Base-by-base conservation (phyloP, 2,113 vertebrate species). In the Ammospiza nelsoni region DNA sequence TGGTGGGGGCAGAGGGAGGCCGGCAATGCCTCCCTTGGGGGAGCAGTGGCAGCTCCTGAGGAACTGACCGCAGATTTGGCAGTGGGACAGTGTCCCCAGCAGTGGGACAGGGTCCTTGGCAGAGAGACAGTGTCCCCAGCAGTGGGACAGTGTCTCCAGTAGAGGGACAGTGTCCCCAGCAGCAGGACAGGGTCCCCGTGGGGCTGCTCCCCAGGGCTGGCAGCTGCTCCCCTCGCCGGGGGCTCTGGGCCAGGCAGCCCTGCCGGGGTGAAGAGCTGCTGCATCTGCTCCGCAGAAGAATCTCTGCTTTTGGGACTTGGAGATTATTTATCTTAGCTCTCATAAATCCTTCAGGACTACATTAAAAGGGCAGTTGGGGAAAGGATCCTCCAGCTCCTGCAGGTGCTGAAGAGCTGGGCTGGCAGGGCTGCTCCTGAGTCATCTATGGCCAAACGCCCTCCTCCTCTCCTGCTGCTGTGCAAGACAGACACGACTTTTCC, bases 161-260 rank as follows among this genome's bases (percentile, higher is more conserved):
- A 33, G 17, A 1, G 6, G n/a, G 27, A 39, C 22, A 24, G 25
- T 0, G 22, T 33, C 3, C 21, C 22, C 7, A 7, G n/a, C n/a
- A 22, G 43, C 0, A 1, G n/a, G 22, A 33, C n/a, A 49, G 49
- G 2, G 61, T 46, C 39, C 24, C 37, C 8, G 28, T 1, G 2
- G 63, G 22, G 52, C 78, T 41, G 51, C 65, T 77, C 69, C 25
- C 54, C 0, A 0, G 31, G 39, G n/a, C 3, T 63, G 25, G 31
- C 46, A 57, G 2, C 72, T 49, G 11, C n/a, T 29, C 15, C 37
- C 43, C n/a, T 41, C 1, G 0, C 61, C 11, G 3, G 15, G 3
- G 6, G 37, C 54, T 39, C 28, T 33, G 59, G 72, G 51, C 87
- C 79, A 87, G 58, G 5, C 49, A 88, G 59, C 28, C 33, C 8